phyloP scores from a whole-genome alignment of 1,140 invertebrate genomes.

The Pinna nobilis region DNA sequence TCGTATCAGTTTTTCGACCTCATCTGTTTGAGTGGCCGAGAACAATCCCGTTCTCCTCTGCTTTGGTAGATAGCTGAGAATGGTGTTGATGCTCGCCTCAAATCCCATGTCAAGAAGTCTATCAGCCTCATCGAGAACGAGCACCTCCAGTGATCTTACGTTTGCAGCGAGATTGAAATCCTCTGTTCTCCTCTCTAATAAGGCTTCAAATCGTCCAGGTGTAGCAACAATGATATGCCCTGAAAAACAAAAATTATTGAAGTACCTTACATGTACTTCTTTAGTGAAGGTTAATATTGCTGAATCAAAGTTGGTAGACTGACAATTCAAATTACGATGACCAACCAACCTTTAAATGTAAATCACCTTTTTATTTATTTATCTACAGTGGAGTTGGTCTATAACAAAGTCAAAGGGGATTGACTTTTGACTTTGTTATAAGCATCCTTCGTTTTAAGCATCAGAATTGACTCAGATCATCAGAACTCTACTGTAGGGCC shows the following conservation, averaged over 20 bases:
- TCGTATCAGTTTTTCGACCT: constrained; percentile 92
- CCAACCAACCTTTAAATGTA: too few species aligned
- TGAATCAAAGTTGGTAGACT: too few species aligned
- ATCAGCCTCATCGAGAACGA: constrained; percentile 98
- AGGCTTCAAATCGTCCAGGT: constrained; percentile 92
- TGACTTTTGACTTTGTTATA: too few species aligned
- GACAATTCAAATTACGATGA: too few species aligned
- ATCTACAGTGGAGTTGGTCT: too few species aligned
- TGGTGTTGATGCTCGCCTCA: constrained; percentile 89
- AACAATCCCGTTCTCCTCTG: constrained; percentile 97
- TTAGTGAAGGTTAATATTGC: background rate
- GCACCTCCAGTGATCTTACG: constrained; percentile 88
- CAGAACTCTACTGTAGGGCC: too few species aligned
- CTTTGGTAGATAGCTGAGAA: constrained; percentile 92
- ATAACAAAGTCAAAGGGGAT: too few species aligned
- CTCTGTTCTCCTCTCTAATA: constrained; percentile 81
- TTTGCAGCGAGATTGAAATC: constrained; percentile 80
- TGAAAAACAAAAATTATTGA: constrained; percentile 46
- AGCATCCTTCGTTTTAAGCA: too few species aligned
- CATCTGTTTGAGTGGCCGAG: constrained; percentile 98
- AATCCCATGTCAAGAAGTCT: constrained; percentile 95
- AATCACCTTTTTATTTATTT: too few species aligned
- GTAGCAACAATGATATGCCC: constrained; percentile 92
- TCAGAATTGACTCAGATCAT: too few species aligned
- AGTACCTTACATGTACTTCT: background rate